A percentile compares a stretch with the other conserved stretches of the same genome.
Conservation (phyloP, 2,797 vertebrate genomes). For the Galago senegalensis region DNA sequence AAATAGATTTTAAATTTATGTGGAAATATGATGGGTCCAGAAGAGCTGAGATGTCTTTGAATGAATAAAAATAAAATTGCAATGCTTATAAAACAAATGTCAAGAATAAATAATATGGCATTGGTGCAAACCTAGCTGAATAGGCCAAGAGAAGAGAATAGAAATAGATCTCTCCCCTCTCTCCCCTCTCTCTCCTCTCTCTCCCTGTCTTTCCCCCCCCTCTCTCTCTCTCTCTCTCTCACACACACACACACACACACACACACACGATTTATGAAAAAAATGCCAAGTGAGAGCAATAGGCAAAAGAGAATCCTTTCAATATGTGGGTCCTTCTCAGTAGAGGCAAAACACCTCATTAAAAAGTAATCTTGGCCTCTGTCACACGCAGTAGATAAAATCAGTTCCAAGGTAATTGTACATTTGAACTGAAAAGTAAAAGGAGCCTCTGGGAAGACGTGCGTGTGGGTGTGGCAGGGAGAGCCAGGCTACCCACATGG, state of each 20-base stretch:
- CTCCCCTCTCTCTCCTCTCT: no score
- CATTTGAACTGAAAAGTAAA: neutral
- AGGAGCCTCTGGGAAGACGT: neutral
- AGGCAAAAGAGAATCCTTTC: neutral
- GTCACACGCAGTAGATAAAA: neutral
- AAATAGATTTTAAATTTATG: neutral
- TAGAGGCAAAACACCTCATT: neutral
- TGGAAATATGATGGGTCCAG: neutral
- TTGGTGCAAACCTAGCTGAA: neutral
- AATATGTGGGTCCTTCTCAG: neutral
- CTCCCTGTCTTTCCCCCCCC: no score
- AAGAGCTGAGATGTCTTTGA: neutral
- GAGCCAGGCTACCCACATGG: neutral
- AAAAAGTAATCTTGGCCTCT: neutral
- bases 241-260: neutral
- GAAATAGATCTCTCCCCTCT: neutral
- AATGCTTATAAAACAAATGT: neutral
- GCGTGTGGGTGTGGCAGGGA: neutral
- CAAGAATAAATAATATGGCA: neutral
- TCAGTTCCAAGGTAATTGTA: neutral
- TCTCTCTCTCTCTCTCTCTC: no score
- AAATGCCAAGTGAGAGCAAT: neutral
- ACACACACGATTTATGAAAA: neutral
- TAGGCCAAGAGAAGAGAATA: neutral
- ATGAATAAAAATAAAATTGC: neutral